Evolutionary conservation across 2,113 vertebrate species (phyloP), one percentile per base, ranked within the genome.

Genomic region (Epinephelus moara): DNA sequence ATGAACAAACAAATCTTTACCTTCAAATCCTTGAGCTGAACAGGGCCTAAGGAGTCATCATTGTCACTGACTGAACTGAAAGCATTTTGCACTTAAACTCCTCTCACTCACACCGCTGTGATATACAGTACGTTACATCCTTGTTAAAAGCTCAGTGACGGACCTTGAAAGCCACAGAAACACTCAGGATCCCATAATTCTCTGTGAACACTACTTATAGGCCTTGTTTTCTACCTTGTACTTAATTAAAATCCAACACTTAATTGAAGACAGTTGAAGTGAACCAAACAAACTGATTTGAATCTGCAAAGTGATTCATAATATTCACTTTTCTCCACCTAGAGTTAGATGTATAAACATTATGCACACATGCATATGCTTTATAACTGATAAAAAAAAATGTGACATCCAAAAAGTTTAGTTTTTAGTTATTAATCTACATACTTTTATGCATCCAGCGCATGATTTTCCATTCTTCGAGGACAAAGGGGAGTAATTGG

Each of bases 1-100:
- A 23, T 23, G 18, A 80, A 27, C 15, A 21, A 63, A 47, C 47
- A 55, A 53, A 71, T 78, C 53, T 52, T 70, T 25, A 49, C 15
- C 45, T 52, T 0, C 18, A n/a, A 63, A 42, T 63, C 11, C 19
- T 18, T 14, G 13, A n/a, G 19, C 19, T 42, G 61, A 61, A n/a
- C 12, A 13, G 61, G 40, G 19, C 37, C 2, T 6, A 13, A n/a
- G 7, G 37, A 63, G 40, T n/a, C 19, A 42, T 21, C 5, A 6
- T 40, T 6, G 23, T 61, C 59, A 61, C 59, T 4, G 17, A 19
- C 59, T 61, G 27, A 42, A 42, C 8, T 0, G 1, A 9, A 42
- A 42, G 42, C 42, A 2, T 42, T 42, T 23, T 56, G n/a, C 53
- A 56, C n/a, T 56, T 4, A 23, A 56, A 12, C 15, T 61, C 30